Evolutionary conservation across 2,113 vertebrate species (phyloP).

Genomic region (Spermophilus dauricus): DNA sequence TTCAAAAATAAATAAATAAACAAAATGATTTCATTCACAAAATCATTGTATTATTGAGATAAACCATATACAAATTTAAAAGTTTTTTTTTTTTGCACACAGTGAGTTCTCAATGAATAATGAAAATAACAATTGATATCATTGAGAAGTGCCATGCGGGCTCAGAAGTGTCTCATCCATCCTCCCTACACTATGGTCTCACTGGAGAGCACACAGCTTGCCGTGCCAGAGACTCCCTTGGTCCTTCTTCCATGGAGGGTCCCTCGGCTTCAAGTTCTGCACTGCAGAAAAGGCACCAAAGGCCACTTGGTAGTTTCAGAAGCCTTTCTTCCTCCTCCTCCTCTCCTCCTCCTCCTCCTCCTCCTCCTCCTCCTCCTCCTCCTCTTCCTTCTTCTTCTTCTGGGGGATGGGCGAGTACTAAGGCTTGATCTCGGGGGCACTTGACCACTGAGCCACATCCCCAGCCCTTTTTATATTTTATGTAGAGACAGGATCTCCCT

Average conservation of each 20-base stretch:
- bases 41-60: neutral
- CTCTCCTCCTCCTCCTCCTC: too few species aligned
- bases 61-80: neutral
- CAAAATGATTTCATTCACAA: neutral
- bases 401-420: too few species aligned
- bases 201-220: neutral
- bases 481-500: too few species aligned
- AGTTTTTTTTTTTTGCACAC: neutral
- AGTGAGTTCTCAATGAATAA: neutral
- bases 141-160: neutral
- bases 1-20: too few species aligned
- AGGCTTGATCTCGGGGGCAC: too few species aligned
- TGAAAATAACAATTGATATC: neutral
- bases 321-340: neutral
- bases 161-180: neutral
- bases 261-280: neutral
- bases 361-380: too few species aligned
- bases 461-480: too few species aligned
- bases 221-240: too few species aligned
- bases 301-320: neutral
- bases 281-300: neutral
- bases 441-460: too few species aligned
- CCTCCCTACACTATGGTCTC: neutral
- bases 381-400: too few species aligned
- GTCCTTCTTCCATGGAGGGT: neutral